These are phyloP conservation scores for Pristis pectinata DNA, from an alignment of 2,797 vertebrate genomes.

Conservation along the genomic window DNA sequence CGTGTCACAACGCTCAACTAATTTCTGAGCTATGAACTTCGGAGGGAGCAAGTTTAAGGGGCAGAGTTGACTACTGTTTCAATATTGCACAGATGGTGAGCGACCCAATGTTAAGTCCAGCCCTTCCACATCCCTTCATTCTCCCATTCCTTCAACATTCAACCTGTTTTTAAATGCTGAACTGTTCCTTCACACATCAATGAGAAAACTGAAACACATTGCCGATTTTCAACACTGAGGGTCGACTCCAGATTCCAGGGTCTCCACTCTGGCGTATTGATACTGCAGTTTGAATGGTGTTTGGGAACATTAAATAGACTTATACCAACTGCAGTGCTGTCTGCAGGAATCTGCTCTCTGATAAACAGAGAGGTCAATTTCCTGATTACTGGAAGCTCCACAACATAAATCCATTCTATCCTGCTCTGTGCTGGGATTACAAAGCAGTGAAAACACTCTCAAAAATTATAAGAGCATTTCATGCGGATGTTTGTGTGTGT, in stretches of 20 bases:
- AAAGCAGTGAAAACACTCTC: background rate
- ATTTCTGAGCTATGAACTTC: too few relatives aligned
- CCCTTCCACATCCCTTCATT: background rate
- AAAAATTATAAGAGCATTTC: background rate
- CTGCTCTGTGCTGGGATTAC: background rate
- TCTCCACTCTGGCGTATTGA: background rate
- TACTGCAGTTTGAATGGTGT: background rate
- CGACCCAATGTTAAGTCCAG: background rate
- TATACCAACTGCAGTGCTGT: background rate
- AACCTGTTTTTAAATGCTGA: background rate
- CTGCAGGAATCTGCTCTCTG: background rate
- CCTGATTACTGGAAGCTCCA: background rate
- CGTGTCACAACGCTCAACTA: too few relatives aligned
- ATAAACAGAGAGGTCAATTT: background rate
- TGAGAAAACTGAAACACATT: background rate
- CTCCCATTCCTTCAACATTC: background rate
- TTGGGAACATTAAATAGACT: constrained; percentile 2
- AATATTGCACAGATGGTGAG: background rate
- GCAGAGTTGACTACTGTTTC: too few relatives aligned
- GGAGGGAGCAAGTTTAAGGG: too few relatives aligned
- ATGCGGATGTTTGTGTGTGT: background rate
- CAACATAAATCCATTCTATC: background rate
- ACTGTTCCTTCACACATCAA: background rate
- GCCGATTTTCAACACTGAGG: background rate
- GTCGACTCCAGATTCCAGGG: too few relatives aligned